Evolutionary conservation across 2,113 vertebrate species (phyloP).

Genomic region (Bos indicus): DNA sequence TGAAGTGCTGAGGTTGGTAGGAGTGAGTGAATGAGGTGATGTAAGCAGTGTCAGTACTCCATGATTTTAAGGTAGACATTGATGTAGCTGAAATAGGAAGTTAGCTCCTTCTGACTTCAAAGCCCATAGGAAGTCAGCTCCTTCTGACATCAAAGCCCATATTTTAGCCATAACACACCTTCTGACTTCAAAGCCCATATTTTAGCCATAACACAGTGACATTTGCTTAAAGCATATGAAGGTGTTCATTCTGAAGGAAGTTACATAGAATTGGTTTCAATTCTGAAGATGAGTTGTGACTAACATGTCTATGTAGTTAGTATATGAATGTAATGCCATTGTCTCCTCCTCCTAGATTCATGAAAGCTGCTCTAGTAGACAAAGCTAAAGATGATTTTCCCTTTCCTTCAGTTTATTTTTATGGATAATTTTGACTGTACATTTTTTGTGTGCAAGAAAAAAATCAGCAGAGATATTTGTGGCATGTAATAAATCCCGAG

Average conservation of each 20-base stretch:
- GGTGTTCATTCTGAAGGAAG: not conserved
- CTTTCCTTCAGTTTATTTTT: conserved; percentile 26
- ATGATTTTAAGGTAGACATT: not conserved
- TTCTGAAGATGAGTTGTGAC: conserved; percentile 9
- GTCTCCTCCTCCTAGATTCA: not conserved
- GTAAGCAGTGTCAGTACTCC: not conserved
- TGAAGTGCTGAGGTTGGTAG: not conserved
- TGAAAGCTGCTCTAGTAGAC: not conserved
- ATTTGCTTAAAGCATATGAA: not conserved
- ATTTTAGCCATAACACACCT: not conserved
- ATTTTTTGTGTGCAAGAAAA: not conserved
- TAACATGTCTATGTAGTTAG: not conserved
- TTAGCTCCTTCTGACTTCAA: not conserved
- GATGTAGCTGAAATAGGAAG: not conserved
- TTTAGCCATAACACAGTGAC: not conserved
- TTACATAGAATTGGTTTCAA: not conserved
- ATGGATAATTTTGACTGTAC: not conserved
- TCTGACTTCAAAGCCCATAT: not conserved
- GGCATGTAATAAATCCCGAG: not conserved
- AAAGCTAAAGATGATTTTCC: not conserved
- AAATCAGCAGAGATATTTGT: conserved; percentile 32
- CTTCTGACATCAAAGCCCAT: not conserved
- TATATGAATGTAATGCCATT: not conserved
- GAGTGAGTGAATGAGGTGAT: not conserved
- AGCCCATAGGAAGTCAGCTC: not conserved